These are phyloP conservation scores for Menidia beryllina DNA, from an alignment of 2,113 vertebrate species.

Conservation along the genomic window DNA sequence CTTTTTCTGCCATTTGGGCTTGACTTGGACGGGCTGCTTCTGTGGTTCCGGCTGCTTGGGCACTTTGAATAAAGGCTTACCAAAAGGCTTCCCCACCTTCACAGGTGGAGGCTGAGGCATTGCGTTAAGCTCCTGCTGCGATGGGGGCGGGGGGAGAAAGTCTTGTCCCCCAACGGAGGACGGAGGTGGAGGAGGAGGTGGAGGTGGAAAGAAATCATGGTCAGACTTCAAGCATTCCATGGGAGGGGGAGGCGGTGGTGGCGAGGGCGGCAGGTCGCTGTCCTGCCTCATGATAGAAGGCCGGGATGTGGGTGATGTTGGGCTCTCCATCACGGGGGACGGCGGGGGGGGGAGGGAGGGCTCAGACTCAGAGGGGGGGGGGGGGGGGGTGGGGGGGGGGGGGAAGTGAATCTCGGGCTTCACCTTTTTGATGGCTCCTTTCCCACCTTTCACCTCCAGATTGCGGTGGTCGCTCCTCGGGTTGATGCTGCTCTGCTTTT, in stretches of 20 bases:
- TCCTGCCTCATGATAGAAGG: constrained; percentile 77
- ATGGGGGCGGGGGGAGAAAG: constrained; percentile 77
- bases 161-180: constrained; percentile 59
- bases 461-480: constrained; percentile 55
- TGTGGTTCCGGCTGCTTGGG: constrained; percentile 78
- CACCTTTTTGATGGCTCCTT: constrained; percentile 68
- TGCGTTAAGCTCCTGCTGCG: constrained; percentile 78
- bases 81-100: constrained; percentile 63
- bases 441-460: constrained; percentile 61
- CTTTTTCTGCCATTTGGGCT: constrained; percentile 80
- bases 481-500: constrained; percentile 71
- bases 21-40: constrained; percentile 71
- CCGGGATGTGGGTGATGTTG: constrained; percentile 46
- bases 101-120: constrained; percentile 66
- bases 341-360: constrained; percentile 89
- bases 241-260: constrained; percentile 81
- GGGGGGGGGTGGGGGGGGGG: constrained; percentile 84
- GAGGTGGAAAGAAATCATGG: constrained; percentile 73
- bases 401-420: constrained; percentile 83
- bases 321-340: constrained; percentile 77
- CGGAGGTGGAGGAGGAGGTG: constrained; percentile 71
- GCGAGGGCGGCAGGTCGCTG: constrained; percentile 81
- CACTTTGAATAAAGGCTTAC: constrained; percentile 78
- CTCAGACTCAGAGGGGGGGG: constrained; percentile 87
- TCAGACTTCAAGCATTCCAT: constrained; percentile 77